Evolutionary conservation across 2,888 invertebrate species (phyloP), one percentile per base, ranked within the genome.

Genomic region (Norana najaformis): DNA sequence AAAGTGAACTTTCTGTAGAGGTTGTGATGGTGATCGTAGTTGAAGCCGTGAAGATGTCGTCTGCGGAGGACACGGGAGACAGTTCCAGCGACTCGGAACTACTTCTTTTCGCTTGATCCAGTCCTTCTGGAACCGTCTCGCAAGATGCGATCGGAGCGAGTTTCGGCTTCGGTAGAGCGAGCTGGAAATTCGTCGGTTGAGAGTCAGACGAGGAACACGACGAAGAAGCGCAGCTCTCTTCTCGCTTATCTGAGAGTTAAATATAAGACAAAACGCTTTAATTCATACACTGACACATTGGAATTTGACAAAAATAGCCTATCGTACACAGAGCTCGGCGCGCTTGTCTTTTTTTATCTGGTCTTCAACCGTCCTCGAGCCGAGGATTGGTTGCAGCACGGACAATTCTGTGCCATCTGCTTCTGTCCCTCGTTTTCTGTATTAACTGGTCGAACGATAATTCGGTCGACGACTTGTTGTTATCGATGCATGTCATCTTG

Each of bases 141-240:
- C 94, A 94, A 1, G 94, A 94, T 2, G 95, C 95, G 13, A 95
- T 94, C n/a, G 95, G 95, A 37, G 95, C 95, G 83, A 94, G 93
- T 90, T 93, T 94, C 53, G 92, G 92, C 89, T 92, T 93, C 20
- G 93, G 93, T 20, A 93, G 93, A 34, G 90, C 88, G 34, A 91
- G 90, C 85, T 85, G 85, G 34, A 91, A 82, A 38, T 69, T 90
- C n/a, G 89, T 16, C 8, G 90, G 83, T 20, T 90, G 90, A n/a
- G 37, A 13, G 30, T 53, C 37, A 8, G 35, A 89, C 39, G 88
- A 34, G 18, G 39, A 34, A 11, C 4, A 38, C 20, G 18, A 36
- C 30, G 47, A 53, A 85, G 35, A 37, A 34, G 23, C 34, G 39
- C 34, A 34, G 41, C 39, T 39, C 37, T 88, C 88, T 83, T 91